These are phyloP conservation scores for Glaucopsyche alexis DNA, from an alignment of 2,888 invertebrate species.

Conservation along the genomic window DNA sequence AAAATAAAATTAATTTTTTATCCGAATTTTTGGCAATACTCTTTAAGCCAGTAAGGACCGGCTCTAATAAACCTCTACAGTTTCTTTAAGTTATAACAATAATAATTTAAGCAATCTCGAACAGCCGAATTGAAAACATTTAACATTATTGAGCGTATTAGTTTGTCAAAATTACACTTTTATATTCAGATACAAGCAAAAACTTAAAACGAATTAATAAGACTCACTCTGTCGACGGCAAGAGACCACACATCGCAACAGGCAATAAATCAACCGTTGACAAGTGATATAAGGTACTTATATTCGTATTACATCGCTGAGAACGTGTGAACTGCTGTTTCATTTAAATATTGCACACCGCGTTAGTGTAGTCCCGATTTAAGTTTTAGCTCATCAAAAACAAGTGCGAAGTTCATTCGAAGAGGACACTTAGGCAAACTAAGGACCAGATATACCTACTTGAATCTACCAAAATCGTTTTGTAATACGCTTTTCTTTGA, in stretches of 20 bases:
- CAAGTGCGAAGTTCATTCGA: neutral
- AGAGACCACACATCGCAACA: slow-evolving; percentile 4
- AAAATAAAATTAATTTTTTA: too few relatives aligned
- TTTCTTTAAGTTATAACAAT: too few relatives aligned
- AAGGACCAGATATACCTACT: too few relatives aligned
- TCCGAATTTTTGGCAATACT: too few relatives aligned
- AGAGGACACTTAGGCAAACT: too few relatives aligned
- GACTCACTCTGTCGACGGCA: neutral
- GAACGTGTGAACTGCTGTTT: slow-evolving; percentile 8
- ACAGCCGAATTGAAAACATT: too few relatives aligned
- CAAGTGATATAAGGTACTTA: slow-evolving; percentile 19
- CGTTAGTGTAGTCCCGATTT: slow-evolving; percentile 7
- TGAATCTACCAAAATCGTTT: too few relatives aligned
- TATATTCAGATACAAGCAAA: neutral
- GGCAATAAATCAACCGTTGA: slow-evolving; percentile 9
- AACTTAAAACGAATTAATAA: slow-evolving; percentile 14
- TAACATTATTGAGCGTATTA: neutral
- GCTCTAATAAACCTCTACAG: too few relatives aligned
- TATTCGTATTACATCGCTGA: neutral
- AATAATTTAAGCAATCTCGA: too few relatives aligned
- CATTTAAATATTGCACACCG: neutral
- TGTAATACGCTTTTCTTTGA: too few relatives aligned
- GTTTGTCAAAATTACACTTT: neutral
- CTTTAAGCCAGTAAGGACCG: too few relatives aligned
- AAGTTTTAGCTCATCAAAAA: neutral